phyloP scores from a whole-genome alignment of 2,797 vertebrate genomes.

The Pseudotriccus pelzelni region DNA sequence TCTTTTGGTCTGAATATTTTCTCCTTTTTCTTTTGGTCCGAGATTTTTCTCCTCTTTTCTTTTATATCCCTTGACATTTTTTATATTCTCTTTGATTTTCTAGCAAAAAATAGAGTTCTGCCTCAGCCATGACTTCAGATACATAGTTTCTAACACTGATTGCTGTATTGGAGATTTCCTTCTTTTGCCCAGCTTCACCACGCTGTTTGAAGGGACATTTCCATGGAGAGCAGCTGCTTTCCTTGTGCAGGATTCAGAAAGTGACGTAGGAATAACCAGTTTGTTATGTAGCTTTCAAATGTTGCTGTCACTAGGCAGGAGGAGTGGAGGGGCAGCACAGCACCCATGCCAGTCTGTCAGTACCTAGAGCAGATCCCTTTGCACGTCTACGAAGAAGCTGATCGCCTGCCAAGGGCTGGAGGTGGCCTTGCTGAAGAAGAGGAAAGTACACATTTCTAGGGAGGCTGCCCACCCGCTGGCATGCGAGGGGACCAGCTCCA shows the following conservation, averaged over 20 bases:
- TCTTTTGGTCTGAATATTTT: background rate
- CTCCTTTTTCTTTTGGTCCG: background rate
- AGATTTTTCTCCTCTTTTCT: background rate
- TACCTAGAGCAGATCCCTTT: background rate
- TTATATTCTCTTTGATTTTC: background rate
- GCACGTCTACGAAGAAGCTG: too few species aligned
- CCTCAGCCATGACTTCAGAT: background rate
- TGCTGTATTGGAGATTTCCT: background rate
- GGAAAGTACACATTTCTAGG: background rate
- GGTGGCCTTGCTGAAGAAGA: background rate
- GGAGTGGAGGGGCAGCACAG: background rate
- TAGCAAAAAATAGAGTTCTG: background rate
- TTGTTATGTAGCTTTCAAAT: fast-evolving
- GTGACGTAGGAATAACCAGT: background rate
- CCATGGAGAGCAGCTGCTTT: background rate
- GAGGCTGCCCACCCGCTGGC: fast-evolving
- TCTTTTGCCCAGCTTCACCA: background rate
- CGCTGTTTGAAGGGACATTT: background rate
- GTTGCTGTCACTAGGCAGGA: background rate
- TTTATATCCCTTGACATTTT: background rate
- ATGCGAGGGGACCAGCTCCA: background rate
- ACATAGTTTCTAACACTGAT: fast-evolving
- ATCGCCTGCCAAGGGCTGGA: background rate
- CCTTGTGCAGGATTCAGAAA: background rate
- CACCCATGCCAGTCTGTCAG: background rate